Base-by-base conservation (phyloP, 2,797 vertebrate genomes). In the Notolabrus celidotus region DNA sequence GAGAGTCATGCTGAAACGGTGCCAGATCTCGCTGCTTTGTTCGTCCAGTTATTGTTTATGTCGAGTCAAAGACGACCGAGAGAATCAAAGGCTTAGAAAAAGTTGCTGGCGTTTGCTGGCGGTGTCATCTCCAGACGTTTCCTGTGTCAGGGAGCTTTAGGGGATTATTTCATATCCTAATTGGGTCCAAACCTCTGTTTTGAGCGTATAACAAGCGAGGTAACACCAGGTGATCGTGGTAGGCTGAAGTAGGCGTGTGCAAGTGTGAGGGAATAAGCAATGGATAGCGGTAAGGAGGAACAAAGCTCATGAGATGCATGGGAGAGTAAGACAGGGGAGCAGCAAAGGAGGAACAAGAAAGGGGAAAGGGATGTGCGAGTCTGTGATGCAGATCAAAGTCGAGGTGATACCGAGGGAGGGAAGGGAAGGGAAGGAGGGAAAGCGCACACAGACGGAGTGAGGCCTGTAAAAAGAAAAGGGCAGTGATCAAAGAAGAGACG, bases 401-500 rank as follows among this genome's bases (percentile, higher is more conserved):
- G 72, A 34, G 71, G 67, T 80, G 84, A 87, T 83, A 83, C 70
- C 82, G 57, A 77, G 77, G 82, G 82, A 90, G 77, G 50, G 54
- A 74, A 53, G 63, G 66, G 72, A 71, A 52, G 79, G 67, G 84
- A 73, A 74, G 63, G 65, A 80, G 56, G 66, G 71, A 62, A 85
- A 75, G 41, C 41, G 9, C n/a, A 43, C 56, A 55, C 69, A 55
- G 71, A 80, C 64, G 65, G 73, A 86, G 71, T 62, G 61, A 83
- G 55, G 74, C 67, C 83, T 80, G 62, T 74, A 65, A 82, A 86
- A 84, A 86, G 84, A 86, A 83, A 47, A 86, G 81, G 79, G 47
- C 77, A 84, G 76, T 86, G 92, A 93, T 93, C 92, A 93, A 93
- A 93, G 85, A 60, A 61, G 53, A 84, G 85, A 90, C 75, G 82